These are phyloP conservation scores for Drosophila macrospina DNA, from an alignment of 2,888 invertebrate species.

Conservation along the genomic window DNA sequence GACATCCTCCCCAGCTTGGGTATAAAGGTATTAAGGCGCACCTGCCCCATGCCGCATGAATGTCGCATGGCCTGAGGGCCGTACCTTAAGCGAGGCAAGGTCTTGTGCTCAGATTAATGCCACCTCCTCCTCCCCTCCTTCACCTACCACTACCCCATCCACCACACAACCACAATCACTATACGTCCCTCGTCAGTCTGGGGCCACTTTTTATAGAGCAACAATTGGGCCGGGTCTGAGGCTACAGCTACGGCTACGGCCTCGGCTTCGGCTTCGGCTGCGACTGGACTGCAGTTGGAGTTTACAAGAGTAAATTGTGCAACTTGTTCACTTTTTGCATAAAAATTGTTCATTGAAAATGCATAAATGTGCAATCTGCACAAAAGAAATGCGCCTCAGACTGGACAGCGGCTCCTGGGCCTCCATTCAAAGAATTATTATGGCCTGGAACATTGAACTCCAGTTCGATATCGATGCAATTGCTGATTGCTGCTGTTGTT, in stretches of 20 bases:
- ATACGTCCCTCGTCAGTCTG: slow-evolving; percentile 11
- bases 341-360: slow-evolving; percentile 81
- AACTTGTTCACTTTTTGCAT: slow-evolving; percentile 81
- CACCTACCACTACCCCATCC: no score
- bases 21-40: slow-evolving; percentile 48
- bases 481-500: slow-evolving; percentile 68
- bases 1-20: slow-evolving; percentile 13
- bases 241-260: no score
- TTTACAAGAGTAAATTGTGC: slow-evolving; percentile 81
- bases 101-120: slow-evolving; percentile 77
- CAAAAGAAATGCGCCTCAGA: slow-evolving; percentile 58
- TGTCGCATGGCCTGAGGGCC: slow-evolving; percentile 40
- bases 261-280: no score
- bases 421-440: slow-evolving; percentile 70
- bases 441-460: slow-evolving; percentile 76
- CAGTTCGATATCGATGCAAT: slow-evolving; percentile 76
- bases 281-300: slow-evolving; percentile 39
- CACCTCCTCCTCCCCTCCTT: slow-evolving; percentile 20
- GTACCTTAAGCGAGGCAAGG: slow-evolving; percentile 59
- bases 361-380: slow-evolving; percentile 80
- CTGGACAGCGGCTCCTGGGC: slow-evolving; percentile 33
- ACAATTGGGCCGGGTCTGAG: slow-evolving; percentile 61
- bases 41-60: slow-evolving; percentile 57
- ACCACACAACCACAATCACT: no score
- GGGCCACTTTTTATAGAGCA: slow-evolving; percentile 78